Percentiles rank a stretch among this genome's conserved stretches.
phyloP scores from a whole-genome alignment of 2,888 invertebrate species.

The Meiosimyza decipiens region DNA sequence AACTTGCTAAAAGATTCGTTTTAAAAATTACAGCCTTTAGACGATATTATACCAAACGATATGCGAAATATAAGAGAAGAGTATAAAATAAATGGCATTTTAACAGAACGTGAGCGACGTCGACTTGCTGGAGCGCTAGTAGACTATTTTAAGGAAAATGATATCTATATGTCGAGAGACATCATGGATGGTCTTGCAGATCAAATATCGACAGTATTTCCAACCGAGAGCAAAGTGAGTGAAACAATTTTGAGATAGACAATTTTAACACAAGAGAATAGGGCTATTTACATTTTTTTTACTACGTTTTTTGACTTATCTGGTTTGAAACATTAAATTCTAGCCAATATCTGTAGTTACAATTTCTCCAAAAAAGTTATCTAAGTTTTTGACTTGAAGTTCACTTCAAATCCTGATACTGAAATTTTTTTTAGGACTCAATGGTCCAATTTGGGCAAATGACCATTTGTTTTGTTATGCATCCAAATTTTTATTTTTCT shows the following conservation, averaged over 20 bases:
- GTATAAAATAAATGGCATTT: slow-evolving; percentile 24
- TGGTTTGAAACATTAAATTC: no score
- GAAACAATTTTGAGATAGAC: neutral
- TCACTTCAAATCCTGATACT: no score
- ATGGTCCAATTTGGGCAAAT: no score
- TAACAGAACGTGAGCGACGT: slow-evolving; percentile 31
- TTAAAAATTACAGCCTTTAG: slow-evolving; percentile 11
- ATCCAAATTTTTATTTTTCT: neutral
- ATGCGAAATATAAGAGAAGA: slow-evolving; percentile 28
- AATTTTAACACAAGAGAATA: neutral
- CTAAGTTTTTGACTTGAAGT: no score
- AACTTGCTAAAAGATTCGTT: no score
- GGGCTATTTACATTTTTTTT: no score
- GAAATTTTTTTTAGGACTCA: no score
- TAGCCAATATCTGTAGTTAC: no score
- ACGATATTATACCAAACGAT: slow-evolving; percentile 27
- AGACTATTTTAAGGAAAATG: slow-evolving; percentile 20
- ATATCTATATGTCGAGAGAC: slow-evolving; percentile 31
- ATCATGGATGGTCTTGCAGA: slow-evolving; percentile 31
- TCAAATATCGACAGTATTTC: slow-evolving; percentile 31
- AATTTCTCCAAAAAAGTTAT: no score
- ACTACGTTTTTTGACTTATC: no score
- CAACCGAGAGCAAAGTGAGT: slow-evolving; percentile 32
- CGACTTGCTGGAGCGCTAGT: slow-evolving; percentile 20
- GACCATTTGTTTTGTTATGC: no score